Conservation (phyloP, 1,140 invertebrate species). For the Drosophila albomicans region DNA sequence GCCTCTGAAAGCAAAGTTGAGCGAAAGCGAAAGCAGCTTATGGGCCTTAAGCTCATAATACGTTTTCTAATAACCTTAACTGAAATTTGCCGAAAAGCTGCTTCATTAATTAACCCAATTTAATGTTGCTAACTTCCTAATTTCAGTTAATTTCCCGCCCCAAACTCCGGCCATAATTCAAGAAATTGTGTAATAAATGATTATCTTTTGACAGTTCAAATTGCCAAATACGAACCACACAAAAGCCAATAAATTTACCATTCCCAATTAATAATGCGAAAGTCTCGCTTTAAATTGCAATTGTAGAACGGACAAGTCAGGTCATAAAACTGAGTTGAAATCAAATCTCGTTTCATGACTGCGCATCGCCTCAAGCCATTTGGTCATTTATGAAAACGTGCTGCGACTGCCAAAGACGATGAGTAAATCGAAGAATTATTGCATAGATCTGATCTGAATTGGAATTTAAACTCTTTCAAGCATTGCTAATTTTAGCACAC, state of each 20-base stretch:
- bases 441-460: background rate
- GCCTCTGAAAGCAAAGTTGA: background rate
- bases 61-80: constrained; percentile 14
- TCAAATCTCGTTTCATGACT: background rate
- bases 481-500: background rate
- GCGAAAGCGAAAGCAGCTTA: background rate
- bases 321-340: constrained; percentile 58
- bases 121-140: constrained; percentile 54
- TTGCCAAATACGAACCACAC: constrained; percentile 25
- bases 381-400: constrained; percentile 63
- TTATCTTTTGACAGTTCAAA: constrained; percentile 55
- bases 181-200: constrained; percentile 65
- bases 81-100: constrained; percentile 11
- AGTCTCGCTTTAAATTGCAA: constrained; percentile 12
- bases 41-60: constrained; percentile 10
- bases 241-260: constrained; percentile 14
- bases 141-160: constrained; percentile 39
- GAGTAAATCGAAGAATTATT: constrained; percentile 12
- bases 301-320: constrained; percentile 12
- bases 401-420: constrained; percentile 24
- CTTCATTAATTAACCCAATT: constrained; percentile 61
- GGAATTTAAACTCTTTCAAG: no score
- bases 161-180: constrained; percentile 24
- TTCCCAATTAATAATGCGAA: constrained; percentile 30
- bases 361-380: constrained; percentile 9